Evolutionary conservation across 2,113 vertebrate genomes (phyloP), one percentile per base, ranked within the genome.

Genomic region (Dolichotis patagonum): DNA sequence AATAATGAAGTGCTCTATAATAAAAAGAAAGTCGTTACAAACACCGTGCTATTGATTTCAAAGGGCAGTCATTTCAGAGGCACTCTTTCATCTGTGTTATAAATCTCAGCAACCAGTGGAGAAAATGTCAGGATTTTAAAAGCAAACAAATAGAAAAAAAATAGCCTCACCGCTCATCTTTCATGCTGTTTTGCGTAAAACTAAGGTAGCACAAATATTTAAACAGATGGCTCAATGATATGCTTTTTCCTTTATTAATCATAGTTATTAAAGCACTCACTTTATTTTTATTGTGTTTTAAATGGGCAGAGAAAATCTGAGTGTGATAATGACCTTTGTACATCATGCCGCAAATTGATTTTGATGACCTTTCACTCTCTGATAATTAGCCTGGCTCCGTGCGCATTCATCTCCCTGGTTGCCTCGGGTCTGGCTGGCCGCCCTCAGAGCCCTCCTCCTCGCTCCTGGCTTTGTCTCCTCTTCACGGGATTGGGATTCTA

Each of bases 361-460:
- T 98, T 98, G 98, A 98, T 98, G 98, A 98, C 98, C 98, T 99
- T 98, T 98, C 97, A 96, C 98, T 98, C 96, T 97, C 71, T 75
- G 26, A 97, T 98, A 99, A 99, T 98, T 98, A 98, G 97, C 92
- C 96, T 94, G 94, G 89, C 98, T 98, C 77, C 92, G 91, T 65
- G 85, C 80, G 95, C 97, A 98, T 98, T 97, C 96, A 93, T 98
- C 97, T 97, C 96, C 43, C 96, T 96, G 67, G 78, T 71, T 62
- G 67, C 13, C 28, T 73, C 93, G 54, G 56, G 38, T 2, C 0
- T 0, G n/a, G 35, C 26, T 63, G 54, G 54, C 54, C 2, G 13
- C 54, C 56, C 32, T 46, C 63, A 0, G 41, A 88, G 49, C 67
- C 12, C 0, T 38, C 73, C 65, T 14, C 75, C 28, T 35, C 54